Evolutionary conservation across 2,797 vertebrate genomes (phyloP).

Genomic region (Peromyscus nudipes): DNA sequence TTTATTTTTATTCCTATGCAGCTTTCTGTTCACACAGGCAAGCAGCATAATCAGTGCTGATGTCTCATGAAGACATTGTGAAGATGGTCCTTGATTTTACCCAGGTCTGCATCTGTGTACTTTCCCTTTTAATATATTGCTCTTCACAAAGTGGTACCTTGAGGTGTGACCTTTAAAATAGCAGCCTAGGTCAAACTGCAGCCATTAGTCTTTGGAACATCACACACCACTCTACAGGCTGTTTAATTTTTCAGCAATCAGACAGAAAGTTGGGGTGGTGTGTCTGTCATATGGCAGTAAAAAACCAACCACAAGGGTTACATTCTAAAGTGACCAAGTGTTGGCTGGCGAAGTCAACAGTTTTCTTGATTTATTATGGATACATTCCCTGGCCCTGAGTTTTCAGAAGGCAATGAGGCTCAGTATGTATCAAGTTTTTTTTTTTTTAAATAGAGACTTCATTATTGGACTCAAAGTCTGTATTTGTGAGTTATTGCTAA

Average conservation of each 20-base stretch:
- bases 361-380: conserved; percentile 75
- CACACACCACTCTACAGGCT: neutral
- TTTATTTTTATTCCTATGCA: conserved; percentile 43
- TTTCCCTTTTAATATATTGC: conserved; percentile 41
- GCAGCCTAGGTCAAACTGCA: neutral
- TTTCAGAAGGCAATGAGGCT: conserved; percentile 64
- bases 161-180: conserved; percentile 63
- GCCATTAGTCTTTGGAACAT: neutral
- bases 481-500: conserved; percentile 56
- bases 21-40: neutral
- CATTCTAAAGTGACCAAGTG: conserved; percentile 67
- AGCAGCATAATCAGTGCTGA: neutral
- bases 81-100: conserved; percentile 45
- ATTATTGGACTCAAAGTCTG: conserved; percentile 65
- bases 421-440: neutral
- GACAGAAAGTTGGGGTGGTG: conserved; percentile 64
- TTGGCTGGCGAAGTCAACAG: conserved; percentile 27
- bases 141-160: conserved; percentile 48
- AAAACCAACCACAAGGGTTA: conserved; percentile 72
- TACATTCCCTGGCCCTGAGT: conserved; percentile 36
- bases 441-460: conserved; percentile 56
- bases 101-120: neutral
- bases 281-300: conserved; percentile 67
- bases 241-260: conserved; percentile 67
- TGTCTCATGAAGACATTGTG: neutral